A percentile compares a stretch with the other conserved stretches of the same genome.
phyloP scores from a whole-genome alignment of 1,140 invertebrate genomes.

The Platorchestia sp. region DNA sequence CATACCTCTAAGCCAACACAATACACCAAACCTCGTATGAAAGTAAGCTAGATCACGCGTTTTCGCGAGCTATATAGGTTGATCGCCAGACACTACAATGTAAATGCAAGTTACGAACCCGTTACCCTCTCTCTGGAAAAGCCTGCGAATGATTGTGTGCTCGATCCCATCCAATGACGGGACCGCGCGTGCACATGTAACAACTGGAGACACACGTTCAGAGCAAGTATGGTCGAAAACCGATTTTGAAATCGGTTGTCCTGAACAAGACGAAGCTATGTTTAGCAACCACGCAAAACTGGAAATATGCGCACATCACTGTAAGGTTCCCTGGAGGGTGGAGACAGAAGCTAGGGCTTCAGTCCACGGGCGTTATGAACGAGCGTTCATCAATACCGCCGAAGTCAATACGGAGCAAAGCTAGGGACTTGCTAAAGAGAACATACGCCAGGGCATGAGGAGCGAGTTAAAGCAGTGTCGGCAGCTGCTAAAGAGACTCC shows the following conservation, averaged over 20 bases:
- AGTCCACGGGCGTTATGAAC: background rate
- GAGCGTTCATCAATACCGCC: background rate
- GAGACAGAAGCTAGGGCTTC: background rate
- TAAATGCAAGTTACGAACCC: background rate
- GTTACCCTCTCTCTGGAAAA: background rate
- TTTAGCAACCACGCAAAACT: background rate
- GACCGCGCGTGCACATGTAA: background rate
- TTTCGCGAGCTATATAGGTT: background rate
- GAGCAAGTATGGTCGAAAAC: background rate
- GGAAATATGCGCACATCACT: background rate
- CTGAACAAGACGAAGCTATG: background rate
- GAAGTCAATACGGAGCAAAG: conserved; percentile 6
- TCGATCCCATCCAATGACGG: background rate
- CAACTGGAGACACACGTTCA: background rate
- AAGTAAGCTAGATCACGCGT: background rate
- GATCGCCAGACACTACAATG: background rate
- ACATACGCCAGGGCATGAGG: conserved; percentile 9
- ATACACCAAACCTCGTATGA: background rate
- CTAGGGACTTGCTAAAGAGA: background rate
- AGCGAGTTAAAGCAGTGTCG: conserved; percentile 11
- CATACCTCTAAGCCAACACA: background rate
- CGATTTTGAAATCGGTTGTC: background rate
- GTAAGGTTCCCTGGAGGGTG: background rate
- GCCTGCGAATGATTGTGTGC: background rate
- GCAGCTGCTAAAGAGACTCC: conserved; percentile 3